phyloP scores from a whole-genome alignment of 2,113 vertebrate species.

The human (Homo sapiens) region GRCh38 chr1:71351001-71351500 shows the following conservation, averaged over 20 bases:
- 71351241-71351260: not conserved
- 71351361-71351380: not conserved
- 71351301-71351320: not conserved
- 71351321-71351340: not conserved
- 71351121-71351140: not conserved
- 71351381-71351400: conserved; percentile 41
- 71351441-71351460: not conserved
- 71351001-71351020: not conserved
- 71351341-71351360: not conserved
- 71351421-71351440: not conserved
- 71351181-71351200: not conserved
- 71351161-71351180: not conserved
- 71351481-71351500: not conserved
- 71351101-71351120: not conserved
- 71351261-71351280: not conserved
- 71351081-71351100: not conserved
- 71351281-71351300: not conserved
- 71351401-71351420: conserved; percentile 17
- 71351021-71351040: accelerated
- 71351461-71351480: not conserved
- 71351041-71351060: not conserved
- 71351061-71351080: not conserved
- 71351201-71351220: not conserved
- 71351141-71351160: not conserved
- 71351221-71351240: not conserved